Evolutionary conservation across 2,113 vertebrate species (phyloP), one percentile per base, ranked within the genome.

Genomic region (Nicator chloris): DNA sequence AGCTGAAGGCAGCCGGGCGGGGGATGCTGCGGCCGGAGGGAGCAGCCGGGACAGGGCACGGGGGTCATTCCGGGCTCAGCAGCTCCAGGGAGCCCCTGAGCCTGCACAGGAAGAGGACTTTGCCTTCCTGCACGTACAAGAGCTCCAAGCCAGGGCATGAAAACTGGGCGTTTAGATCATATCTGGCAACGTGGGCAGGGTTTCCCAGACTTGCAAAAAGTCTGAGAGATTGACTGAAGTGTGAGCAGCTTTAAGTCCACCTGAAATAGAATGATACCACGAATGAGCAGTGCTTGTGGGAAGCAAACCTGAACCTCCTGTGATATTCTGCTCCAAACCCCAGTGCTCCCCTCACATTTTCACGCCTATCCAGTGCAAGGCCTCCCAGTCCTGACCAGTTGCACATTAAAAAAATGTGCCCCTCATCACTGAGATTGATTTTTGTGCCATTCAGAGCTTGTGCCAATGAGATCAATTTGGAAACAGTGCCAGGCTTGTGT

Each of bases 401-500:
- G 37, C 4, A 26, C 14, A 3, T 8, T 17, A 39, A 27, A 37
- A 54, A 63, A 54, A 4, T 15, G 17, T 66, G 20, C 11, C 23
- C 4, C 20, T 49, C 20, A 4, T 15, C 23, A 6, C 22, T 13
- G 28, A 45, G 30, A 17, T 3, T 8, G 44, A 0, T 1, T 45
- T 59, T 64, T 60, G 49, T 49, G 75, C 42, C 8, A 37, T 39
- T 37, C 47, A 33, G 3, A 51, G 28, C 33, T 39, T 30, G n/a
- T 47, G 47, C 51, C 31, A 35, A 68, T 1, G 17, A 82, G 40
- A 79, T 21, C 39, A 15, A 3, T 23, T 54, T 39, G n/a, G 26
- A 59, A 56, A n/a, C 18, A 31, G 6, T 44, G 40, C 45, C 69
- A 73, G 28, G 60, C 15, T 30, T 47, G 59, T 1, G 3, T 4